Conservation (phyloP, 2,113 vertebrate species). For the Festucalex cinctus region DNA sequence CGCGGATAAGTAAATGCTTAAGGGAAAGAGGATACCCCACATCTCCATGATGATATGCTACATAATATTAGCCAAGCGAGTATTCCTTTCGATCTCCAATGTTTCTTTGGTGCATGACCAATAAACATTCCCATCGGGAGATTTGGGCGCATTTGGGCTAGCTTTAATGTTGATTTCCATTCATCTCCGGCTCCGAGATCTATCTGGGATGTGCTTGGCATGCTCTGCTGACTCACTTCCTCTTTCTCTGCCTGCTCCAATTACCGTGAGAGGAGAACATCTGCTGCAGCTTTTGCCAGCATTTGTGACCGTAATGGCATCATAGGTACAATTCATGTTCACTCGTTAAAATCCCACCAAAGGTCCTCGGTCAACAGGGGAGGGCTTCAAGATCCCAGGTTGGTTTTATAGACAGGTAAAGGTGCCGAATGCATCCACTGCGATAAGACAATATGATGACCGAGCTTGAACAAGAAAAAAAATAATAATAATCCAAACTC, state of each 20-base stretch:
- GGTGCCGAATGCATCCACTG: neutral
- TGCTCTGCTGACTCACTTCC: constrained; percentile 6
- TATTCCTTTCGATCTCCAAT: neutral
- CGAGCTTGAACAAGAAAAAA: neutral
- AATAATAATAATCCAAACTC: neutral
- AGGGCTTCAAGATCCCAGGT: neutral
- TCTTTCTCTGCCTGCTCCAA: neutral
- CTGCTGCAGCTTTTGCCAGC: neutral
- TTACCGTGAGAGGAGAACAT: constrained; percentile 7
- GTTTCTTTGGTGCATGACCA: neutral
- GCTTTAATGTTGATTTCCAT: constrained; percentile 2
- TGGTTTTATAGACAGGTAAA: neutral
- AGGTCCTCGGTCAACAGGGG: neutral
- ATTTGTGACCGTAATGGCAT: constrained; percentile 6
- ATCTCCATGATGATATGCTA: neutral
- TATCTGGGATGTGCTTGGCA: constrained; percentile 1
- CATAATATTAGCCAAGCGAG: neutral
- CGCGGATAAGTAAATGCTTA: neutral
- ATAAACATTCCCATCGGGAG: no score
- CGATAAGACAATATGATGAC: neutral
- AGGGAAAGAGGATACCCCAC: neutral
- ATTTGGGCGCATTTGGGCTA: neutral
- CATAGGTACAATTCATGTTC: constrained; percentile 6
- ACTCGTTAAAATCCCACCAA: neutral
- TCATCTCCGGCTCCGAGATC: neutral